Conservation (phyloP, 2,888 invertebrate species). For the Drosophila emarginata region DNA sequence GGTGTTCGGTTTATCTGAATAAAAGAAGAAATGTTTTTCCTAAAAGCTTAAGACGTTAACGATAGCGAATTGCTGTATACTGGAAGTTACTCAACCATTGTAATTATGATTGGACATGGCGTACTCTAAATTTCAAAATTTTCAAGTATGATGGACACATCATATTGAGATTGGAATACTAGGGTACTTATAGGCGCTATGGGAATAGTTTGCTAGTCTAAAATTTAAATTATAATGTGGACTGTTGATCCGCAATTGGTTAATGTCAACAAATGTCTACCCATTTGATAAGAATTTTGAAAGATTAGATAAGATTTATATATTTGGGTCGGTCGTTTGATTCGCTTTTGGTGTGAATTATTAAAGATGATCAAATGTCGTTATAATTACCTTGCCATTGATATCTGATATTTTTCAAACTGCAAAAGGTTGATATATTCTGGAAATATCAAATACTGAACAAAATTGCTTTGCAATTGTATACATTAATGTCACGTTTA, state of each 20-base stretch:
- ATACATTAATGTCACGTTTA: no score
- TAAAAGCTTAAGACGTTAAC: neutral
- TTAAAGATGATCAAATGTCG: neutral
- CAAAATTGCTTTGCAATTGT: no score
- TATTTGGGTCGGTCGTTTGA: neutral
- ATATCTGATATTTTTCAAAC: neutral
- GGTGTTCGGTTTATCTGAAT: slow-evolving; percentile 28
- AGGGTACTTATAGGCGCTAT: neutral
- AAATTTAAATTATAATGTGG: neutral
- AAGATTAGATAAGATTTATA: neutral
- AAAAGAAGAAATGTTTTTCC: slow-evolving; percentile 4
- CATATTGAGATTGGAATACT: neutral
- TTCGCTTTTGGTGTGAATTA: neutral
- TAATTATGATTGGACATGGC: neutral
- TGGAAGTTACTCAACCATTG: neutral
- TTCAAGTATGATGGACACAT: slow-evolving; percentile 1
- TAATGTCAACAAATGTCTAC: neutral
- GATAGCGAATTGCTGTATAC: neutral
- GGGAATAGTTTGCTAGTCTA: neutral
- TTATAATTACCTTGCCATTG: neutral
- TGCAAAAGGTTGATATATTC: no score
- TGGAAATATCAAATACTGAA: no score
- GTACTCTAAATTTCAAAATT: neutral
- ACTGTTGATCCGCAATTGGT: neutral
- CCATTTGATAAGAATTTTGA: neutral